phyloP scores from a whole-genome alignment of 2,797 vertebrate species.

The Enteromius mattozi region DNA sequence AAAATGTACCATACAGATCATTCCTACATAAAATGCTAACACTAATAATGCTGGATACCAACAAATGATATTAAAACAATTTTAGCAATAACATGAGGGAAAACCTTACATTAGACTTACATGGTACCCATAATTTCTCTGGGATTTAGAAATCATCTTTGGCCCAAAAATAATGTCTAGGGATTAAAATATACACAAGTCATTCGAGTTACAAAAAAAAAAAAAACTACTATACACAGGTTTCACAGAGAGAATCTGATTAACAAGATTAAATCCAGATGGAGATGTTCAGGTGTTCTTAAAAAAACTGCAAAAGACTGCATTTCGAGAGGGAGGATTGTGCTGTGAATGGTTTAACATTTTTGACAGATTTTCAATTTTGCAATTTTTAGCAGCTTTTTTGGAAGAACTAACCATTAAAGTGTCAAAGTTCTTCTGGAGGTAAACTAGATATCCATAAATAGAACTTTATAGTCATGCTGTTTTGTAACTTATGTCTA shows the following conservation, averaged over 20 bases:
- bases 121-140: neutral
- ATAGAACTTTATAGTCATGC: neutral
- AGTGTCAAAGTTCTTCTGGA: neutral
- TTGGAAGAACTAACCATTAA: neutral
- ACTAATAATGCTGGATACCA: constrained; percentile 29
- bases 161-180: constrained; percentile 13
- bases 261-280: neutral
- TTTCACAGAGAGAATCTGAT: neutral
- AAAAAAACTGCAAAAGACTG: neutral
- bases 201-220: neutral
- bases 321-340: neutral
- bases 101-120: neutral
- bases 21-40: constrained; percentile 14
- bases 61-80: constrained; percentile 1
- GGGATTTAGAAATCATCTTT: constrained; percentile 7
- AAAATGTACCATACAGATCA: constrained; percentile 27
- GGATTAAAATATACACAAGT: constrained; percentile 7
- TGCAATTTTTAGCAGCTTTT: neutral
- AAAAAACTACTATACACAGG: neutral
- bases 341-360: neutral
- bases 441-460: neutral
- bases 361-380: neutral
- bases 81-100: neutral
- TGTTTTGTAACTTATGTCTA: neutral
- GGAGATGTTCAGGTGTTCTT: neutral